Evolutionary conservation across 2,888 invertebrate genomes (phyloP).

Genomic region (Acrobasis suavella): DNA sequence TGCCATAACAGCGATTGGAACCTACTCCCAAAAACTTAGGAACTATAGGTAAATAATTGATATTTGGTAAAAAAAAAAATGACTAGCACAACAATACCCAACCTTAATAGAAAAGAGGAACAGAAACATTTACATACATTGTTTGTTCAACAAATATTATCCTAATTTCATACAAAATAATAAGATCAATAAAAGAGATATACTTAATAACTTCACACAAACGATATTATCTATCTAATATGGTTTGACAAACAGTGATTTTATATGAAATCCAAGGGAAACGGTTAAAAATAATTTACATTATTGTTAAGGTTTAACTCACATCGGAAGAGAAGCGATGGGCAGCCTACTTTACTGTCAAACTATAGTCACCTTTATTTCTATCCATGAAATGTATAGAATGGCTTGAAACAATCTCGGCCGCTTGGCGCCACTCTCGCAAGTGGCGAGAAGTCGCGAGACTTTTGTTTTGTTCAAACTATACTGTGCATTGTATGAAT

Average conservation of each 20-base stretch:
- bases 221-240: not conserved
- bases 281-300: not conserved
- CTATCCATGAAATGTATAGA: no score
- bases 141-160: not conserved
- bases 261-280: not conserved
- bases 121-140: constrained; percentile 2
- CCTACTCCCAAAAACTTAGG: constrained; percentile 35
- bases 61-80: constrained; percentile 56
- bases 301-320: no score
- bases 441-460: no score
- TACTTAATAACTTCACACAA: not conserved
- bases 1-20: constrained; percentile 5
- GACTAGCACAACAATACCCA: constrained; percentile 54
- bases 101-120: constrained; percentile 31
- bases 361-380: no score
- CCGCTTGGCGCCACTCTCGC: no score
- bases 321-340: no score
- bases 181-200: not conserved
- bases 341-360: no score
- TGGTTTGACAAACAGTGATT: not conserved
- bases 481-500: no score
- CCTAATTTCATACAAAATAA: not conserved
- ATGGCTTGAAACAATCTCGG: no score
- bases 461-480: no score
- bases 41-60: constrained; percentile 45